Percentiles rank a stretch among this genome's conserved stretches.
These are phyloP conservation scores for Datnioides undecimradiatus DNA, from an alignment of 2,113 vertebrate species.

Conservation along the genomic window DNA sequence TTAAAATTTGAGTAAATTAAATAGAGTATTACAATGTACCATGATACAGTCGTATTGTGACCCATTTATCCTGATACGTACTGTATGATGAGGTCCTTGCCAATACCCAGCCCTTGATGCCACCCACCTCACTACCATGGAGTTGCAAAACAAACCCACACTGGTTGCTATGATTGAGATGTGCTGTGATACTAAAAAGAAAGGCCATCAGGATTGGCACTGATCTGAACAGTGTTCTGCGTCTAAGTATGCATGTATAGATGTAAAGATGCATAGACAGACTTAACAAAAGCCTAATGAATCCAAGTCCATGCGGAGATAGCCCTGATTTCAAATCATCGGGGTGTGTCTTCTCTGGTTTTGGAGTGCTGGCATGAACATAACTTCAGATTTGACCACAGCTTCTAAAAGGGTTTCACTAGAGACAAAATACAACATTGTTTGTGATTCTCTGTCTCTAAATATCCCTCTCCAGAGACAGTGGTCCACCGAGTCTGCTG, in stretches of 20 bases:
- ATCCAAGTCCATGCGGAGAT: neutral
- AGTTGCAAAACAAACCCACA: constrained; percentile 4
- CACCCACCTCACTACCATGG: neutral
- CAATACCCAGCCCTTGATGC: no score
- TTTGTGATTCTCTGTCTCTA: neutral
- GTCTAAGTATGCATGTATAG: no score
- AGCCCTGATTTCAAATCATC: neutral
- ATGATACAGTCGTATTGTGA: no score
- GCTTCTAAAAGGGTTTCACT: neutral
- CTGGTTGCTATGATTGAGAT: neutral
- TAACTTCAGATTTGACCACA: neutral
- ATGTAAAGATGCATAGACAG: no score
- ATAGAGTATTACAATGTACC: no score
- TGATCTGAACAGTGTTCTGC: neutral
- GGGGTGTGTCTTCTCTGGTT: neutral
- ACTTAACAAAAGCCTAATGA: neutral
- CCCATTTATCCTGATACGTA: no score
- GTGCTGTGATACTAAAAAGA: neutral
- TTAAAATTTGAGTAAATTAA: no score
- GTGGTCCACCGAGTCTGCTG: neutral
- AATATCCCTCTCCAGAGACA: neutral
- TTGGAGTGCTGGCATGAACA: neutral
- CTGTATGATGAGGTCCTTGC: no score
- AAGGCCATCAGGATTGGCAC: neutral
- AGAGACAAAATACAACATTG: neutral